Evolutionary conservation across 2,113 vertebrate species (phyloP).

Genomic region (Cynopterus brachyotis): DNA sequence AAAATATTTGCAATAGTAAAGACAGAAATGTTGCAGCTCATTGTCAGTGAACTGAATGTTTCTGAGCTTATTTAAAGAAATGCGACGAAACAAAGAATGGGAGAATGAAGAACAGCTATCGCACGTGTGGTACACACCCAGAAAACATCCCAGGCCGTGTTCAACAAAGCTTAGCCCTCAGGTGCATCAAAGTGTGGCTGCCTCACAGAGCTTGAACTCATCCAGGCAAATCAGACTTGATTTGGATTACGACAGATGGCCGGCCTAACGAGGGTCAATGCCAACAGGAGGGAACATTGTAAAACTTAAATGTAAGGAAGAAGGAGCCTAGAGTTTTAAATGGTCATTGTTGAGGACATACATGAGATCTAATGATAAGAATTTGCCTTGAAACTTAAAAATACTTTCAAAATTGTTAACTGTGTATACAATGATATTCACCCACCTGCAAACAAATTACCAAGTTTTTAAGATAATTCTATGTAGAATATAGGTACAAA

Average conservation of each 20-base stretch:
- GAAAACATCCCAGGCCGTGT: neutral
- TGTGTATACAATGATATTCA: neutral
- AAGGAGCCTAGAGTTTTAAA: slow-evolving; percentile 43
- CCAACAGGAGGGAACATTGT: neutral
- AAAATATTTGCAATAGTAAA: neutral
- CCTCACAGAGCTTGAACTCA: neutral
- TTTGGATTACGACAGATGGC: slow-evolving; percentile 32
- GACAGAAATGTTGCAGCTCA: neutral
- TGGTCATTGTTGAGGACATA: neutral
- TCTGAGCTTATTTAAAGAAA: neutral
- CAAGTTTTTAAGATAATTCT: neutral
- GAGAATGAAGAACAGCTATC: neutral
- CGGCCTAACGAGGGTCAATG: neutral
- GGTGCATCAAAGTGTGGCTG: no score
- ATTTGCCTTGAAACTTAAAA: slow-evolving; percentile 34
- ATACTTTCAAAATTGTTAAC: neutral
- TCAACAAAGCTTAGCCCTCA: neutral
- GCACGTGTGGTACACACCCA: neutral
- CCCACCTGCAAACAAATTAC: neutral
- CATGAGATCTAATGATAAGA: neutral
- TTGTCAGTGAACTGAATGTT: neutral
- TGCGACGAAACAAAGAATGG: neutral
- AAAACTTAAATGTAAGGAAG: neutral
- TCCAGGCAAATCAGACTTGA: neutral
- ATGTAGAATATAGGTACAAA: neutral